Conservation (phyloP, 2,888 invertebrate genomes). For the Hypomecis atomaria region DNA sequence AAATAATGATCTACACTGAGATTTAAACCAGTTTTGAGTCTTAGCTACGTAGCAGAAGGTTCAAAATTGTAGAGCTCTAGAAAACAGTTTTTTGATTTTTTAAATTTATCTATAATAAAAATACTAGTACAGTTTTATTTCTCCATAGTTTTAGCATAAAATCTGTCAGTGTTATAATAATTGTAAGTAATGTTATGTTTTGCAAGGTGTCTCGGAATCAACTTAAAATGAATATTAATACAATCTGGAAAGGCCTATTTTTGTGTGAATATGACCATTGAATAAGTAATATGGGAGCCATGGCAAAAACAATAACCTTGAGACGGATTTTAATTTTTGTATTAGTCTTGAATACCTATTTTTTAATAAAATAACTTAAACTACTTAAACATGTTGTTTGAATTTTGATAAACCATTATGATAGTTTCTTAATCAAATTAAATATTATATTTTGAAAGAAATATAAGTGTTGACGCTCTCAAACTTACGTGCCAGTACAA, state of each 20-base stretch:
- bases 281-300: constrained; percentile 7
- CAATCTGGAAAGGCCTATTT: constrained; percentile 52
- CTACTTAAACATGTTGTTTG: constrained; percentile 55
- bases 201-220: constrained; percentile 50
- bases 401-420: constrained; percentile 38
- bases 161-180: constrained; percentile 19
- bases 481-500: too few species aligned
- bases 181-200: constrained; percentile 18
- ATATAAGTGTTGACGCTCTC: neutral
- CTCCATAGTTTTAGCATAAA: neutral
- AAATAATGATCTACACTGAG: constrained; percentile 14
- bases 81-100: constrained; percentile 11
- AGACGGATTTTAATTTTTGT: constrained; percentile 74
- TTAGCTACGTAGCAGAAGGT: constrained; percentile 10
- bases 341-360: constrained; percentile 79
- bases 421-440: neutral
- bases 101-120: constrained; percentile 12
- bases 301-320: constrained; percentile 41
- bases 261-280: constrained; percentile 48
- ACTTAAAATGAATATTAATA: constrained; percentile 13
- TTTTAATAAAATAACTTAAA: constrained; percentile 81
- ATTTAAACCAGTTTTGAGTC: constrained; percentile 5
- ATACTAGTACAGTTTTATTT: constrained; percentile 13
- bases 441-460: neutral
- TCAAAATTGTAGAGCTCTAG: constrained; percentile 6